phyloP scores from a whole-genome alignment of 1,140 invertebrate genomes.

The Paraescarpia echinospica region DNA sequence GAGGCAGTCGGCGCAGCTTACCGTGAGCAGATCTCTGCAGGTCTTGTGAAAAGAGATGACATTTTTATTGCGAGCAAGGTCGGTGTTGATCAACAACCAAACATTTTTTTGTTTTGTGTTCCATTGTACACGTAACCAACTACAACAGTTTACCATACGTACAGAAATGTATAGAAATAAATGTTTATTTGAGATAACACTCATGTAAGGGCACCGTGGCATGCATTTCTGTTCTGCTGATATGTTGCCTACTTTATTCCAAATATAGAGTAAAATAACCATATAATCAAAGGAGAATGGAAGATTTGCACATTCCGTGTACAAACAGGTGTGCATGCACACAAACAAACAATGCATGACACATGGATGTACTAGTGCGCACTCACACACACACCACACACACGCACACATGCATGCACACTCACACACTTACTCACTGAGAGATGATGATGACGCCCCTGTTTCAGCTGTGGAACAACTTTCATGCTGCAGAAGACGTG shows the following conservation, averaged over 20 bases:
- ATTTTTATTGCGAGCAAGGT: background rate
- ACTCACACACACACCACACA: too few species aligned
- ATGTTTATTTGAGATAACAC: background rate
- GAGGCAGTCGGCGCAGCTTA: background rate
- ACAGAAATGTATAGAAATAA: background rate
- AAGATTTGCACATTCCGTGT: background rate
- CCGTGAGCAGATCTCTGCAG: background rate
- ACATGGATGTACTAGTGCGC: too few species aligned
- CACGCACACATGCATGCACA: too few species aligned
- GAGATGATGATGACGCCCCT: too few species aligned
- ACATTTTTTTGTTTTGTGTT: background rate
- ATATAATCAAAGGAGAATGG: too few species aligned
- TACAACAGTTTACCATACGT: background rate
- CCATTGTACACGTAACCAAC: background rate
- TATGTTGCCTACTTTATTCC: too few species aligned
- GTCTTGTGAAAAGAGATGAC: background rate
- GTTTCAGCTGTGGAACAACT: conserved; percentile 69
- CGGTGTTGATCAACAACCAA: background rate
- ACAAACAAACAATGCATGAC: background rate
- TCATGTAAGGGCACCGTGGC: background rate
- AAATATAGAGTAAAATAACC: background rate
- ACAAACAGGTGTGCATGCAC: background rate
- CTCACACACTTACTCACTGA: background rate
- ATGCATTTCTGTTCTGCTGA: background rate
- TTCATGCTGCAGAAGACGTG: conserved; percentile 66